Evolutionary conservation across 2,797 vertebrate species (phyloP), one percentile per base, ranked within the genome.

Genomic region (Picus viridis): DNA sequence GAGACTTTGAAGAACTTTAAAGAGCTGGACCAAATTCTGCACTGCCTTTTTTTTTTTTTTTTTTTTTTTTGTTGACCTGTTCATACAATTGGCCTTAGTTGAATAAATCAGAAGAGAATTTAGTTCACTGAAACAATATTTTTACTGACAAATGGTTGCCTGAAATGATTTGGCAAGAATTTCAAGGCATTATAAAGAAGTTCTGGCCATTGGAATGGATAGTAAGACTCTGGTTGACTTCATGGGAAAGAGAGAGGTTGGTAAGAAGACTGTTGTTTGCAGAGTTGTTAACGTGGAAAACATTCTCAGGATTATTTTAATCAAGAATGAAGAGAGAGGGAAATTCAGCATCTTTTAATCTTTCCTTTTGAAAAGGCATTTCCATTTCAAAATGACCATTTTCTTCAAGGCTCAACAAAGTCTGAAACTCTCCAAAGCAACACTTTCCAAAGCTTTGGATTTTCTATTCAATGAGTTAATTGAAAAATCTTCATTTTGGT

Each of bases 1-100:
- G 34, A 69, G 56, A 49, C 75, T 88, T 91, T 47, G 87, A 93
- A 93, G 73, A 30, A 53, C 73, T 89, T 82, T 92, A 54, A 70
- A 54, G 59, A 78, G 53, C 41, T 58, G 62, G 58, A 67, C 72
- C 36, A 80, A 27, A 34, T 70, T 84, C 29, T 80, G 41, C 39
- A 39, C 53, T 56, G 62, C 39, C 62, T 87, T 85, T 16, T 64
- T 87, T 53, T 22, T 78, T 68, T 87, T 53, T 24, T 64, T 87
- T 53, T 22, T 78, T 68, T 87, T 53, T 24, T 78, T 34, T 34
- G 7, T 34, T 78, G 76, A 27, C 53, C 26, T 54, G 53, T 26
- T 54, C 54, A 27, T 77, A 41, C 20, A 3, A 72, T 29, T 74
- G 49, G 80, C 49, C 27, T 16, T 41, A 57, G 53, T 3, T 79